phyloP scores from a whole-genome alignment of 2,888 invertebrate species.

The Sarcophaga variegata region DNA sequence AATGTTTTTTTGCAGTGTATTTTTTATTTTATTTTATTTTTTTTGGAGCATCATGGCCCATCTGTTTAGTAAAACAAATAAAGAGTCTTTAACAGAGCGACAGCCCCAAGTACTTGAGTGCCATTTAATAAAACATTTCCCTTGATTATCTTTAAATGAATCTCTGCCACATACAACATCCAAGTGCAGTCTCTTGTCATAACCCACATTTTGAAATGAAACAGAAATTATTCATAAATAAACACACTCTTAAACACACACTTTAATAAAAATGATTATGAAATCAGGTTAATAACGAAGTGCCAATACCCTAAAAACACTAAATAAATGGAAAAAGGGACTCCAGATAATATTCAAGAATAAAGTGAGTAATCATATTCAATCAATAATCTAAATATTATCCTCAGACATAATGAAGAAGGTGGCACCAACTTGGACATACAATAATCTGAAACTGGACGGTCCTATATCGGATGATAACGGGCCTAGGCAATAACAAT shows the following conservation, averaged over 20 bases:
- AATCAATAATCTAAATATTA: too few relatives aligned
- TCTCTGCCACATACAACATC: slow-evolving; percentile 44
- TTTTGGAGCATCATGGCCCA: slow-evolving; percentile 34
- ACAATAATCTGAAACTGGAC: too few relatives aligned
- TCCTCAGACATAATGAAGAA: too few relatives aligned
- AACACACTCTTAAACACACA: neutral
- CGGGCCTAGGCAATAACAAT: too few relatives aligned
- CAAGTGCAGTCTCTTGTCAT: slow-evolving; percentile 53
- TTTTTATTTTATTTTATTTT: neutral
- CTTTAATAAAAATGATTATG: too few relatives aligned
- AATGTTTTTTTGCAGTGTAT: neutral
- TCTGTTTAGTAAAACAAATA: slow-evolving; percentile 54
- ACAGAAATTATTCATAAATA: slow-evolving; percentile 42
- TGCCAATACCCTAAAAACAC: too few relatives aligned
- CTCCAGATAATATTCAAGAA: too few relatives aligned
- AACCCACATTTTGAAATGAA: slow-evolving; percentile 49
- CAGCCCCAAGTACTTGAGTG: slow-evolving; percentile 51
- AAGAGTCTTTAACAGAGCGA: neutral
- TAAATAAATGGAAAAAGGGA: too few relatives aligned
- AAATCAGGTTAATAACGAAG: too few relatives aligned
- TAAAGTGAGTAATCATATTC: too few relatives aligned
- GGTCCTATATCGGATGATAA: too few relatives aligned
- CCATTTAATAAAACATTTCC: slow-evolving; percentile 59
- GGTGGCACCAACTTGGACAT: too few relatives aligned
- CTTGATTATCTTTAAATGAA: slow-evolving; percentile 59